A percentile compares a stretch with the other conserved stretches of the same genome.
Conservation (phyloP, 2,888 invertebrate genomes). For the Thera britannica region DNA sequence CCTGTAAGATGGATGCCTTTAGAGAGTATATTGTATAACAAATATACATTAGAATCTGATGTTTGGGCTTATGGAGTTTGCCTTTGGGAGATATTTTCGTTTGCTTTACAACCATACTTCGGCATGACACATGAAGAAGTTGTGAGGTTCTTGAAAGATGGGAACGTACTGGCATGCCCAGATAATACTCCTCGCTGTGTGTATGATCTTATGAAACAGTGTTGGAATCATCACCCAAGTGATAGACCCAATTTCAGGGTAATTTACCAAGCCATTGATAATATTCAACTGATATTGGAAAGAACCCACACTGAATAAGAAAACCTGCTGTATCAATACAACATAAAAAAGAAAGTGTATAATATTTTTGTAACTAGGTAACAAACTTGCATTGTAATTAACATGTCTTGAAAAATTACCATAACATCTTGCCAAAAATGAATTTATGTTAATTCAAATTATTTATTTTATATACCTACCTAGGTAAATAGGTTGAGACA, state of each 20-base stretch:
- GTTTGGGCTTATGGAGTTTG: constrained; percentile 99
- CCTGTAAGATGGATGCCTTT: constrained; percentile 99
- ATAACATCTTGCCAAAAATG: constrained; percentile 30
- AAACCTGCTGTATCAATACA: constrained; percentile 4
- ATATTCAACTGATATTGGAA: constrained; percentile 84
- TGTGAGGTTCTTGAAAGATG: constrained; percentile 96
- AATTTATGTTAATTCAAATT: background rate
- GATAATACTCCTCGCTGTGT: constrained; percentile 94
- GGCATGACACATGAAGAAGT: constrained; percentile 99
- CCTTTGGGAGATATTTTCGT: constrained; percentile 98
- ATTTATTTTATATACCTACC: background rate
- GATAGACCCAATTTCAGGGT: constrained; percentile 94
- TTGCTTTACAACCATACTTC: constrained; percentile 98
- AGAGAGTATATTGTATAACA: constrained; percentile 97
- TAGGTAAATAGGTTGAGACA: background rate
- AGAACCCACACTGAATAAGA: constrained; percentile 73
- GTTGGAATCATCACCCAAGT: constrained; percentile 95
- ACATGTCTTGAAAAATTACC: constrained; percentile 14
- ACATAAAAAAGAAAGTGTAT: constrained; percentile 23
- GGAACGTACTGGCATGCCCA: constrained; percentile 95
- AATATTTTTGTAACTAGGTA: constrained; percentile 42
- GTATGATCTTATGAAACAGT: constrained; percentile 96
- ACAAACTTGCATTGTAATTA: constrained; percentile 14
- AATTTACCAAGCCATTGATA: constrained; percentile 91
- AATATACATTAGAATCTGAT: constrained; percentile 97